Conservation (phyloP, 2,797 vertebrate genomes). For the Hirundo rustica region DNA sequence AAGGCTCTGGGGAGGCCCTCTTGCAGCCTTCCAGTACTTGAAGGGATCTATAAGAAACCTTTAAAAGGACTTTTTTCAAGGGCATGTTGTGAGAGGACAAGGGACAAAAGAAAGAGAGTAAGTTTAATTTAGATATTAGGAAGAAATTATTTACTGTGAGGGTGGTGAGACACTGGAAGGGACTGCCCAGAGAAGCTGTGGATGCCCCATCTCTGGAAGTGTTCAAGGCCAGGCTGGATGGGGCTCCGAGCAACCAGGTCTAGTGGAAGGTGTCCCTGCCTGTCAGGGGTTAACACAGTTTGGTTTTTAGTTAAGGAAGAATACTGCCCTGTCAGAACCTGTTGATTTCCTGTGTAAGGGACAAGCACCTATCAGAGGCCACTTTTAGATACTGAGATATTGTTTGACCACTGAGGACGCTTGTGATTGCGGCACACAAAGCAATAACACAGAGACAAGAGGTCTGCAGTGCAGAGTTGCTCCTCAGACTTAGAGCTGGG, state of each 20-base stretch:
- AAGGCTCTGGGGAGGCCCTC: not conserved
- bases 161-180: not conserved
- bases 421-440: too few relatives aligned
- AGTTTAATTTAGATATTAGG: not conserved
- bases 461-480: too few relatives aligned
- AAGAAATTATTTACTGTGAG: not conserved
- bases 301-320: too few relatives aligned
- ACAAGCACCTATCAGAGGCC: too few relatives aligned
- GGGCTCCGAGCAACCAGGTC: not conserved
- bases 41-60: not conserved
- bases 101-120: not conserved
- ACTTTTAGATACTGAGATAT: too few relatives aligned
- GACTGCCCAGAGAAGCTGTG: not conserved
- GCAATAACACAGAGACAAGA: too few relatives aligned
- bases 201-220: not conserved
- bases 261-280: not conserved
- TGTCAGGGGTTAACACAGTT: too few relatives aligned
- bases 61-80: not conserved
- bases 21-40: too few relatives aligned
- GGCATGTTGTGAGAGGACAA: rapidly evolving
- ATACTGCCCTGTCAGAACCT: too few relatives aligned
- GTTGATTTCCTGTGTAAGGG: too few relatives aligned
- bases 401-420: too few relatives aligned
- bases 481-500: too few relatives aligned
- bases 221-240: not conserved